Conservation (phyloP, 1,140 invertebrate species). For the Tigriopus japonicus region DNA sequence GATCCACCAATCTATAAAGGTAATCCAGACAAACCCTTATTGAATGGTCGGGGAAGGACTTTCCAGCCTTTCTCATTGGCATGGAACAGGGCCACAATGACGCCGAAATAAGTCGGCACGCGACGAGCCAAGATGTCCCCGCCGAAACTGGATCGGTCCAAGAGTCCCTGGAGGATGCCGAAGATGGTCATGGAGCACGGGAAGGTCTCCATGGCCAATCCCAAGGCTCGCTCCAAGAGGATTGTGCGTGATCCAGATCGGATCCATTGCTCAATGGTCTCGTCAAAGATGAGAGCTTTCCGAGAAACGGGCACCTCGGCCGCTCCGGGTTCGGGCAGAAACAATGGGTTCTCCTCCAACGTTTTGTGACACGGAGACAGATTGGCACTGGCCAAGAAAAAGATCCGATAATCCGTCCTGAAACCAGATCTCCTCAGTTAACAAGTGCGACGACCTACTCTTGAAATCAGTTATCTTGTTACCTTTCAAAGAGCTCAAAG, state of each 20-base stretch:
- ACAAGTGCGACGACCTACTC: too few species aligned
- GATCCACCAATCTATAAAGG: background rate
- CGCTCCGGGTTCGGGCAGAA: constrained; percentile 5
- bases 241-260: constrained; percentile 4
- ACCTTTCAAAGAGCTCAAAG: constrained; percentile 6
- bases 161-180: constrained; percentile 3
- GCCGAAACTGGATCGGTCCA: constrained; percentile 2
- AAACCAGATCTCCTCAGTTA: too few species aligned
- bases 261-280: constrained; percentile 12
- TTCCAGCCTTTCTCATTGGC: constrained; percentile 11
- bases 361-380: constrained; percentile 10
- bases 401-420: constrained; percentile 8
- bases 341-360: constrained; percentile 5
- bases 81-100: constrained; percentile 9
- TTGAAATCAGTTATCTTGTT: too few species aligned
- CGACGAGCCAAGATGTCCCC: constrained; percentile 5
- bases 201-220: constrained; percentile 4
- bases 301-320: background rate
- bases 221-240: background rate
- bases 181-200: constrained; percentile 4
- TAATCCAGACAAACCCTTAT: background rate
- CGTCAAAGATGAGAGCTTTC: constrained; percentile 8
- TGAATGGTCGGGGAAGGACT: background rate
- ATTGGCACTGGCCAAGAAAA: constrained; percentile 9
- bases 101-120: constrained; percentile 4